Evolutionary conservation across 1,140 invertebrate genomes (phyloP).

Genomic region (Thalassaphorura encarpata): DNA sequence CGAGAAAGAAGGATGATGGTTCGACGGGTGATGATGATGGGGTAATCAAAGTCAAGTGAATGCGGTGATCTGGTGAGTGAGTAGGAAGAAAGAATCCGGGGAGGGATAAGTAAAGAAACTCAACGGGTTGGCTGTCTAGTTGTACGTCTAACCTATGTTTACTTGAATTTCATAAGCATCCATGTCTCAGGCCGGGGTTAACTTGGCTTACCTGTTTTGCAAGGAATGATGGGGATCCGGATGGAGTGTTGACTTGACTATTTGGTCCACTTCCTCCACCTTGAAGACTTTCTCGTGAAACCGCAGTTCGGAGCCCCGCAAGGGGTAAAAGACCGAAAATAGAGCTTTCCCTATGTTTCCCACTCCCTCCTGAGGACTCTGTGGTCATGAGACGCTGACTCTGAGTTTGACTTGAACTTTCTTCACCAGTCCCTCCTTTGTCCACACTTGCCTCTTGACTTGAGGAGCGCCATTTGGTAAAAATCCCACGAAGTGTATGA

Average conservation of each 20-base stretch:
- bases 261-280: slow-evolving; percentile 29
- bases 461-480: slow-evolving; percentile 32
- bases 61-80: background rate
- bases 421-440: slow-evolving; percentile 30
- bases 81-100: no score
- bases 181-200: background rate
- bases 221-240: slow-evolving; percentile 31
- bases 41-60: no score
- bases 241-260: slow-evolving; percentile 33
- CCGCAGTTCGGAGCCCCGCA: slow-evolving; percentile 32
- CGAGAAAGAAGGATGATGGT: background rate
- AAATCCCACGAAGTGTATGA: slow-evolving; percentile 28
- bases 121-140: no score
- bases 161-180: no score
- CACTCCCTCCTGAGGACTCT: background rate
- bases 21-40: no score
- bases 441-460: slow-evolving; percentile 34
- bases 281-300: slow-evolving; percentile 35
- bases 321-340: slow-evolving; percentile 36
- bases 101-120: no score
- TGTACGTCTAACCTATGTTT: no score
- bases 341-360: slow-evolving; percentile 32
- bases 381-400: background rate
- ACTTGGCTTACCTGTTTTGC: slow-evolving; percentile 35
- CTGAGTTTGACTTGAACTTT: slow-evolving; percentile 9